Conservation (phyloP, 2,888 invertebrate species). For the Nesidiocoris tenuis region DNA sequence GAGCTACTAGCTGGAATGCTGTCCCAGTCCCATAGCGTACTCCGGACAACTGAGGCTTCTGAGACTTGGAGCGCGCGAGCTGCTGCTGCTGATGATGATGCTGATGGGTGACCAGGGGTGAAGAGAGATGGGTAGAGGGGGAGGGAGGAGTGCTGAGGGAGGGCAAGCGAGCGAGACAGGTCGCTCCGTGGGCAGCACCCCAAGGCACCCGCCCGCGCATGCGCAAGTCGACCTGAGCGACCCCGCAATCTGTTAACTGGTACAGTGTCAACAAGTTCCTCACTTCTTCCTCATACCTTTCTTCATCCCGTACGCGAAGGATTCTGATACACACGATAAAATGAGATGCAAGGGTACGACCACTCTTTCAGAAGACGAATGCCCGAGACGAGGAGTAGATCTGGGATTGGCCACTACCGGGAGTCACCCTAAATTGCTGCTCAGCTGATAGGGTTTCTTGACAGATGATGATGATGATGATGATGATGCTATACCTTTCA, state of each 20-base stretch:
- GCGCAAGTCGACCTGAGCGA: constrained; percentile 21
- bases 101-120: background rate
- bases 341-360: background rate
- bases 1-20: constrained; percentile 36
- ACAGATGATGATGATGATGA: too few relatives aligned
- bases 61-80: background rate
- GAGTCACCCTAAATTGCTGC: too few relatives aligned
- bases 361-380: background rate
- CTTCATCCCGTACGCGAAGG: background rate
- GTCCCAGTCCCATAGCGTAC: constrained; percentile 37
- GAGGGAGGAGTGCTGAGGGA: background rate
- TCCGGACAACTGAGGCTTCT: constrained; percentile 28
- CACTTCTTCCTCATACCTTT: background rate
- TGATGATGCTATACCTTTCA: too few relatives aligned
- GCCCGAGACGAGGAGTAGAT: too few relatives aligned
- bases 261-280: constrained; percentile 38
- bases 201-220: constrained; percentile 29
- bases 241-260: constrained; percentile 39
- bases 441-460: too few relatives aligned
- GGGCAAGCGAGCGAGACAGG: background rate
- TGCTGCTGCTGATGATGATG: background rate
- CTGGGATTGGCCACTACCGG: too few relatives aligned
- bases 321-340: background rate
- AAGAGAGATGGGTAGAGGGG: constrained; percentile 11
- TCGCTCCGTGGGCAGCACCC: constrained; percentile 20